These are phyloP conservation scores for Helicoverpa zea DNA, from an alignment of 1,140 invertebrate genomes.

Conservation along the genomic window DNA sequence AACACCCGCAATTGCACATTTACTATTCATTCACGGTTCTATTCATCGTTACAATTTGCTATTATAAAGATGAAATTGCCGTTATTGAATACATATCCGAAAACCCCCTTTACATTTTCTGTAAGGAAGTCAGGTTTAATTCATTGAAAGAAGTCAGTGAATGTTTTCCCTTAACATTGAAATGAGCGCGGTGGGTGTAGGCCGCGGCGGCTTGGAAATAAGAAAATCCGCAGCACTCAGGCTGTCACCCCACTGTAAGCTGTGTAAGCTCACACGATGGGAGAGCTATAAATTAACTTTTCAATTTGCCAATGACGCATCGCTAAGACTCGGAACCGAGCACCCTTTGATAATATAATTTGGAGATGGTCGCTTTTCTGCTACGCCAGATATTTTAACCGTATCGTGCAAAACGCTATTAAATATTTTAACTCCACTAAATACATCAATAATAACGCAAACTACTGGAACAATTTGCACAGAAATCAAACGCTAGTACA, in stretches of 20 bases:
- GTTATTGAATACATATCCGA: neutral
- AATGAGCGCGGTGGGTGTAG: neutral
- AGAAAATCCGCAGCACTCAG: constrained; percentile 56
- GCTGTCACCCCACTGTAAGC: constrained; percentile 53
- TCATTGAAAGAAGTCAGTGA: constrained; percentile 22
- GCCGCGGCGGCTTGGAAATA: constrained; percentile 41
- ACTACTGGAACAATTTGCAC: neutral
- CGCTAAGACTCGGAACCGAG: constrained; percentile 57
- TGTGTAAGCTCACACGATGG: constrained; percentile 61
- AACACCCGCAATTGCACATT: neutral
- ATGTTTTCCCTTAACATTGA: constrained; percentile 12
- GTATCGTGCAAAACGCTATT: neutral
- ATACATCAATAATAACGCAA: constrained; percentile 9
- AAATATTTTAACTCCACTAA: neutral
- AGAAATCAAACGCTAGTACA: constrained; percentile 21
- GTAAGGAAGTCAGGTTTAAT: neutral
- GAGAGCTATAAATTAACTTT: constrained; percentile 68
- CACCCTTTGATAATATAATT: constrained; percentile 45
- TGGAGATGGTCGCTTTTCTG: constrained; percentile 10
- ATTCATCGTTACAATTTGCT: neutral
- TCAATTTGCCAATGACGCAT: constrained; percentile 72
- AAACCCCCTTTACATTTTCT: neutral
- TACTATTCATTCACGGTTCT: neutral
- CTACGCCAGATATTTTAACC: constrained; percentile 10
- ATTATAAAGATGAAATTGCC: no score